Evolutionary conservation across 2,888 invertebrate genomes (phyloP).

Genomic region (Himalopsyche tibetana): DNA sequence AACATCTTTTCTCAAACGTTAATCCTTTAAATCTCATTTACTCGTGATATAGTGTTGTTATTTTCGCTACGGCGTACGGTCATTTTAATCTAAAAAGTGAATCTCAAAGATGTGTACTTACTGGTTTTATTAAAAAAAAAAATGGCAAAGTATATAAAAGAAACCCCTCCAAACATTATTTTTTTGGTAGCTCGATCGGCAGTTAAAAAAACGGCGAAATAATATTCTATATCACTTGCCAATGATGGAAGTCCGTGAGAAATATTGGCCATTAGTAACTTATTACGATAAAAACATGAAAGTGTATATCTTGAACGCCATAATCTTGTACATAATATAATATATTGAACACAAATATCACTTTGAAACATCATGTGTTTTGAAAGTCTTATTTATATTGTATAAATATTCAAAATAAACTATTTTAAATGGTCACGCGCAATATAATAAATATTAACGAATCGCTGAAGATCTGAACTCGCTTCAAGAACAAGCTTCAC

Average conservation of each 20-base stretch:
- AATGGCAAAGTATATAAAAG: no score
- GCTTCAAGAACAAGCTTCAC: slow-evolving; percentile 55
- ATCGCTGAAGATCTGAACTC: slow-evolving; percentile 9
- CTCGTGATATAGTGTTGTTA: not conserved
- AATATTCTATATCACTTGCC: not conserved
- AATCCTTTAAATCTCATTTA: not conserved
- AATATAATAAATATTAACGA: slow-evolving; percentile 9
- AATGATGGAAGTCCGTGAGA: not conserved
- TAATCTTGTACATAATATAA: not conserved
- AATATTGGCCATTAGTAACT: slow-evolving; percentile 23
- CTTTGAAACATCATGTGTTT: not conserved
- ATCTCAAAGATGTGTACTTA: slow-evolving; percentile 2
- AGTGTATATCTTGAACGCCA: slow-evolving; percentile 1
- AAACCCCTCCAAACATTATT: no score
- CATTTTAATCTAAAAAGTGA: not conserved
- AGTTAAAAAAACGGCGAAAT: no score
- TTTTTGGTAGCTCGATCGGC: no score
- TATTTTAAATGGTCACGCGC: not conserved
- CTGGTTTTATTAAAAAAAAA: not conserved
- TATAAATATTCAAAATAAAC: not conserved
- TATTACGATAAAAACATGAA: not conserved
- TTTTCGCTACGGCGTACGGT: not conserved
- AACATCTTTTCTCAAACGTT: slow-evolving; percentile 69
- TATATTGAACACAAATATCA: not conserved
- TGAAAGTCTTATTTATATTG: not conserved